Conservation (phyloP, 2,888 invertebrate genomes). For the Hypercompe scribonia region DNA sequence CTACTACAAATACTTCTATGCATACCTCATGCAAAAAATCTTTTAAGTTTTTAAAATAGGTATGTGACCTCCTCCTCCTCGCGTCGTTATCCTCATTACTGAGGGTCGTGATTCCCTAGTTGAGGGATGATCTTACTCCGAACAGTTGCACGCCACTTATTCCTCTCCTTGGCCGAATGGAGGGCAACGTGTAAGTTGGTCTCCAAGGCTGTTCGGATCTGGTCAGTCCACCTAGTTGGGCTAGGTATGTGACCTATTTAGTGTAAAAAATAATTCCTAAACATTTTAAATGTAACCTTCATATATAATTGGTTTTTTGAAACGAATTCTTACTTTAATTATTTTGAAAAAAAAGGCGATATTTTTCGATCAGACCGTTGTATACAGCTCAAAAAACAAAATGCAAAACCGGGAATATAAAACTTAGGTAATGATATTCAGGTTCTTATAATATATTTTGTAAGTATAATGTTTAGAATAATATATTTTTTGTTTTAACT, state of each 20-base stretch:
- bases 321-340: background rate
- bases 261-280: background rate
- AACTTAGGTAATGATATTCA: conserved; percentile 25
- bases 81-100: too few species aligned
- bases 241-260: background rate
- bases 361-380: background rate
- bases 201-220: too few species aligned
- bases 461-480: conserved; percentile 5
- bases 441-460: conserved; percentile 16
- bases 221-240: too few species aligned
- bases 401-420: conserved; percentile 23
- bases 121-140: too few species aligned
- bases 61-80: background rate
- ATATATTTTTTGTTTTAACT: conserved; percentile 17
- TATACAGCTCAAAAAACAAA: background rate
- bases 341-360: background rate
- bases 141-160: too few species aligned
- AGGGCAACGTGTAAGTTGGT: too few species aligned
- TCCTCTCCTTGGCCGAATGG: too few species aligned
- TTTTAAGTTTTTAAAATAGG: background rate
- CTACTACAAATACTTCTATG: too few species aligned
- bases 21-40: background rate
- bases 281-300: background rate
- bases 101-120: too few species aligned
- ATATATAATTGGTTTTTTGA: background rate